Base-by-base conservation (phyloP, 2,113 vertebrate species). In the Loxodonta africana region DNA sequence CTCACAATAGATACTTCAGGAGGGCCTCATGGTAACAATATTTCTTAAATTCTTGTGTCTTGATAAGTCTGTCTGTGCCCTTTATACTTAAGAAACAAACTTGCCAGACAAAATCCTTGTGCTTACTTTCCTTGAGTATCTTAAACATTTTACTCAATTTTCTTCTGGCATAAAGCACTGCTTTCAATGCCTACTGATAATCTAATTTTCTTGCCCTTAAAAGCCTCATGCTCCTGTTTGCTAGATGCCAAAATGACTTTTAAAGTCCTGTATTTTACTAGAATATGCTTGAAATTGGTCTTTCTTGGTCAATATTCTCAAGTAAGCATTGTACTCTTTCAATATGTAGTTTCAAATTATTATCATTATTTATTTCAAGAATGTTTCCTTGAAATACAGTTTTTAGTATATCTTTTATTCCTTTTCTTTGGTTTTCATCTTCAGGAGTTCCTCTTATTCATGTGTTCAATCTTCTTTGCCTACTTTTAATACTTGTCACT, bases 41-140 rank as follows among this genome's bases (percentile, higher is more conserved):
- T 95, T 90, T 86, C 73, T 86, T 41, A 60, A 77, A 30, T 71
- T 84, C 57, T 48, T 82, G 3, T 57, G 28, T 86, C 76, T 84
- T 69, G 77, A 78, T 88, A 82, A 82, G 15, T 77, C 81, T 83
- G 17, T 89, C 86, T 91, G 1, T 95, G 53, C 14, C 25, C 73
- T 82, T 95, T 92, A 10, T 91, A 69, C 85, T 88, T 83, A 80
- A 94, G 96, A 94, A 92, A 91, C 71, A 83, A 33, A 94, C 78
- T 89, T 46, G 11, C 73, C 82, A 33, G 26, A 8, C 92, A 96
- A 90, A 92, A 85, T 67, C 33, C 81, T 73, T 41, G 30, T n/a
- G 6, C 28, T 80, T 8, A 76, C 71, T 89, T 53, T 63, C 67
- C 37, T 81, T 65, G 88, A 88, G 21, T 63, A 26, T 83, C 46